Base-by-base conservation (phyloP, 2,888 invertebrate species). In the Aleiodes leptofemur region DNA sequence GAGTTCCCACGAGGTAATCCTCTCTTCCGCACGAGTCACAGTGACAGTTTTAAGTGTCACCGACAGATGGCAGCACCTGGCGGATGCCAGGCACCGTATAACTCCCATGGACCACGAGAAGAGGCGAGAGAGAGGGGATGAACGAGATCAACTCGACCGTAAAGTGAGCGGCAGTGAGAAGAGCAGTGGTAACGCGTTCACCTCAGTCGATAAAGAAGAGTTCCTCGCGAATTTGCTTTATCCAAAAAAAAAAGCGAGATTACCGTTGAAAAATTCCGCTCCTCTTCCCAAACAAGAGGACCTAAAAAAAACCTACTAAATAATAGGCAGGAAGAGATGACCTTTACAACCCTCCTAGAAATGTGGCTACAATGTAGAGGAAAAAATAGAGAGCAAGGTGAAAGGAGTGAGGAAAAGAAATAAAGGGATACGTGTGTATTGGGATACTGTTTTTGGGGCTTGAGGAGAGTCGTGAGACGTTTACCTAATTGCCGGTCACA, bases 401-500 rank as follows among this genome's bases (percentile, higher is more conserved):
- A 78, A 72, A 78, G 77, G 61, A 66, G 68, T 76, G 79, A 82
- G 80, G 85, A 56, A 34, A 72, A 50, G 14, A 23, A 66, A 43
- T 9, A 31, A 43, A 43, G 61, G 38, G 61, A 43, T 43, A 43
- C 23, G 16, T 48, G 16, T 48, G 64, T 48, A 64, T 64, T 43
- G 64, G 64, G 43, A 43, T 43, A 9, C 43, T 64, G 43, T 64
- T 43, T 64, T 64, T 43, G 14, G 51, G 68, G 38, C 51, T 61
- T 61, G 7, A 9, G 43, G 31, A 50, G 61, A 72, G 61, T 59
- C 76, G 76, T 72, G 59, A 83, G 86, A 86, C 88, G 88, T 90
- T 90, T 90, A 90, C 89, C 90, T 90, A 90, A 90, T 90, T 90
- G 87, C 88, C 83, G 87, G 86, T 83, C 84, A 84, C 84, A 87